phyloP scores from a whole-genome alignment of 1,140 invertebrate species.

The Phenacoccus solenopsis region DNA sequence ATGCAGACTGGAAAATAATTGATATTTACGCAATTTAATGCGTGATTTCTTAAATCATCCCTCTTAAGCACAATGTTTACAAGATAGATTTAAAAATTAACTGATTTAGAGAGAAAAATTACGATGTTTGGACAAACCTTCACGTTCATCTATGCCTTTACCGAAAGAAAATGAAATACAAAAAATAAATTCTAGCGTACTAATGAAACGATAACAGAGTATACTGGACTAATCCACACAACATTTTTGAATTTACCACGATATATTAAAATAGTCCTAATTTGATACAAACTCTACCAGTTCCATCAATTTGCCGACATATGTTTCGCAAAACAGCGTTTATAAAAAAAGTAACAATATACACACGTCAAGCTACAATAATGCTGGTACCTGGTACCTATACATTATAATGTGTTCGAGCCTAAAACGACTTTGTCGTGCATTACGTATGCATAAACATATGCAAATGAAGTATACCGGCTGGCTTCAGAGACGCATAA shows the following conservation, averaged over 20 bases:
- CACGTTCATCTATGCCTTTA: no score
- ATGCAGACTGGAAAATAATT: no score
- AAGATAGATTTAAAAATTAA: no score
- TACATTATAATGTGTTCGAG: conserved; percentile 7
- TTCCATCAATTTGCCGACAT: background rate
- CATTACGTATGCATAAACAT: conserved; percentile 15
- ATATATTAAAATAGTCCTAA: background rate
- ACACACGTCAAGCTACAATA: conserved; percentile 6
- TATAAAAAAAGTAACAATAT: conserved; percentile 10
- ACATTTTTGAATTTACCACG: background rate
- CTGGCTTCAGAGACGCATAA: conserved; percentile 6
- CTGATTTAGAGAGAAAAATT: no score
- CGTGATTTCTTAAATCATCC: no score
- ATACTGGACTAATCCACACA: no score
- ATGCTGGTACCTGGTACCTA: conserved; percentile 15
- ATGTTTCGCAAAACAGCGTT: background rate
- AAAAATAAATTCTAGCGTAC: no score
- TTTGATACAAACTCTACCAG: background rate
- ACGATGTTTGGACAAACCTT: no score
- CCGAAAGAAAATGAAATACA: no score
- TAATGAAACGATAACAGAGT: no score
- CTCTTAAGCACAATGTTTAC: no score
- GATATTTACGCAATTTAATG: no score
- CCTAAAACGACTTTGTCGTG: conserved; percentile 11
- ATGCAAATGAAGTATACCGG: conserved; percentile 17